Base-by-base conservation (phyloP, 1,140 invertebrate species). In the Plectrocnemia conspersa region DNA sequence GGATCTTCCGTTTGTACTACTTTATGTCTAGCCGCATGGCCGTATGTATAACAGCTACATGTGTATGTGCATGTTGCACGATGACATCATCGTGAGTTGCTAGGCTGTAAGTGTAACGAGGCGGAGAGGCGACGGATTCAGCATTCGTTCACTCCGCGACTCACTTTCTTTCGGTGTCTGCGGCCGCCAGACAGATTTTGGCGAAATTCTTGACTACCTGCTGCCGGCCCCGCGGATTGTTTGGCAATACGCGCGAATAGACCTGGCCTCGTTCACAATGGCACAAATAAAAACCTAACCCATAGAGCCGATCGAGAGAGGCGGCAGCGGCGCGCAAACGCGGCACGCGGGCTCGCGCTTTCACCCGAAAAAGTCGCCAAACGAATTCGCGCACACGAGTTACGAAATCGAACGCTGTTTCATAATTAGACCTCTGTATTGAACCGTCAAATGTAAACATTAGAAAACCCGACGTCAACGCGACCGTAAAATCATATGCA, bases 81-180 rank as follows among this genome's bases (percentile, higher is more conserved):
- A 9, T 15, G 32, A 11, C 16, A 15, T 33, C 2, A 33, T 3
- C 2, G 9, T 13, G 2, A 33, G 16, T 33, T 15, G 32, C 32
- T 3, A 11, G 32, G 2, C n/a, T 33, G n/a, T n/a, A n/a, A n/a
- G n/a, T n/a, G n/a, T n/a, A n/a, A n/a, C n/a, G n/a, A n/a, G n/a
- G n/a, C n/a, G n/a, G 16, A 33, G 32, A 13, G 32, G 16, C 32
- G 32, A 33, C 16, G 11, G 32, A 33, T 33, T 33, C 16, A 23
- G 27, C 9, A 47, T 36, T 36, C 32, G 46, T 49, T 36, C 46
- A 36, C 29, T 19, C 38, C 11, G 15, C 7, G 9, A 49, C 47
- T 38, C 47, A 50, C 47, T 50, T 50, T 50, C 47, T 50, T 50
- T 24, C 47, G 47, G n/a, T 11, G 23, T 38, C 35, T 38, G 35